phyloP scores from a whole-genome alignment of 2,113 vertebrate species.

The Candoia aspera region DNA sequence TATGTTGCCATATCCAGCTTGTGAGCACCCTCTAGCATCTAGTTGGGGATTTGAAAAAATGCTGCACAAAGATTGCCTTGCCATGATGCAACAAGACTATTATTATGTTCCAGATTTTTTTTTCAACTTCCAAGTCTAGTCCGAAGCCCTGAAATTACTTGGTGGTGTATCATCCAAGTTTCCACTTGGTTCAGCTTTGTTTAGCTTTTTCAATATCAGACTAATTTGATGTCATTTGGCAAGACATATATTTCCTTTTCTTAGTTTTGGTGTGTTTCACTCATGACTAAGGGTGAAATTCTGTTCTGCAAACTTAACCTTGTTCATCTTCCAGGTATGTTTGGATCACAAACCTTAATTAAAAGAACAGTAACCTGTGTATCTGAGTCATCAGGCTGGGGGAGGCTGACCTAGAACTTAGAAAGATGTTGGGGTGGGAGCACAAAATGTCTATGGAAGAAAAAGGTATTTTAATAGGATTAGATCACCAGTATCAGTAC shows the following conservation, averaged over 20 bases:
- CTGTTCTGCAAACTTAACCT: constrained; percentile 5
- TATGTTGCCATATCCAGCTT: background rate
- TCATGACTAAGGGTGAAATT: constrained; percentile 33
- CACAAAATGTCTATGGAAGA: background rate
- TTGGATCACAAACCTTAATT: background rate
- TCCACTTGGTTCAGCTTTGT: background rate
- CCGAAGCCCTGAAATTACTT: background rate
- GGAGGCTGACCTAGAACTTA: constrained; percentile 18
- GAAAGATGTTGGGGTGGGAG: constrained; percentile 33
- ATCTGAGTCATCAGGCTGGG: background rate
- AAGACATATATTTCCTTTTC: background rate
- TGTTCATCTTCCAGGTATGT: background rate
- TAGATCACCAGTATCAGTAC: constrained; percentile 57
- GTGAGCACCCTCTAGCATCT: background rate
- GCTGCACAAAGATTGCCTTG: background rate
- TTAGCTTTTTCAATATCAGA: background rate
- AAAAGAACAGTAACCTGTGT: background rate
- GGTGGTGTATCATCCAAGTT: background rate
- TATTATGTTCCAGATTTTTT: background rate
- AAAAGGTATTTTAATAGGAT: constrained; percentile 41
- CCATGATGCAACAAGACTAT: background rate
- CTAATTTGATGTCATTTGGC: constrained; percentile 7
- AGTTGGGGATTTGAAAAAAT: background rate
- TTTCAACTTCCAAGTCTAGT: background rate
- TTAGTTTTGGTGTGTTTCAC: constrained; percentile 24